phyloP scores from a whole-genome alignment of 2,888 invertebrate genomes.

The Carabus problematicus region DNA sequence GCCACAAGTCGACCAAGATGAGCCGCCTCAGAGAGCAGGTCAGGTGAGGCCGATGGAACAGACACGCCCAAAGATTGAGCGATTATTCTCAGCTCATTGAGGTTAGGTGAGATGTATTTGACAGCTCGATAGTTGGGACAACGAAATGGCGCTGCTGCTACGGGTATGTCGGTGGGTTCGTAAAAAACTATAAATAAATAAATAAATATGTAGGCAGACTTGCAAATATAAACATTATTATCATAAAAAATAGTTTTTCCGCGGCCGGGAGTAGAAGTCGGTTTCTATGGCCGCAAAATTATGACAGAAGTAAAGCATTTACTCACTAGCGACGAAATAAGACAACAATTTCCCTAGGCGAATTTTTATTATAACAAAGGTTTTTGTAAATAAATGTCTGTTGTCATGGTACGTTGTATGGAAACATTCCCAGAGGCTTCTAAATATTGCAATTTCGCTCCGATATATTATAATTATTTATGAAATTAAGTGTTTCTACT shows the following conservation, averaged over 20 bases:
- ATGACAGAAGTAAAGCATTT: too few species aligned
- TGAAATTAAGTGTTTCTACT: too few species aligned
- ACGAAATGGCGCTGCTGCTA: slow-evolving; percentile 75
- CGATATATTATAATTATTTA: too few species aligned
- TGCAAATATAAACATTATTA: neutral
- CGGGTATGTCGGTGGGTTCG: slow-evolving; percentile 86
- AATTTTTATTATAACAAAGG: too few species aligned
- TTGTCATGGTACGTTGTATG: too few species aligned
- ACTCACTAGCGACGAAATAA: too few species aligned
- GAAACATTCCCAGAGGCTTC: too few species aligned
- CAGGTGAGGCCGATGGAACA: slow-evolving; percentile 45
- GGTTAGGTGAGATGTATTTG: slow-evolving; percentile 79
- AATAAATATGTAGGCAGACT: neutral
- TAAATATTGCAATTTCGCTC: too few species aligned
- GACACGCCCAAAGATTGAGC: slow-evolving; percentile 61
- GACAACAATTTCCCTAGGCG: too few species aligned
- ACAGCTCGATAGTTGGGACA: slow-evolving; percentile 60
- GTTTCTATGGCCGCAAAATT: too few species aligned
- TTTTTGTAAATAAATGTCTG: too few species aligned
- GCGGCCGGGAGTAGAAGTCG: too few species aligned
- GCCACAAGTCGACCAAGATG: slow-evolving; percentile 57
- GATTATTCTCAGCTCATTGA: slow-evolving; percentile 76
- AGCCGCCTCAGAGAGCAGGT: slow-evolving; percentile 54
- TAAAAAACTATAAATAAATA: slow-evolving; percentile 78
- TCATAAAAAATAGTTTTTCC: neutral